Base-by-base conservation (phyloP, 1,140 invertebrate species). In the Drosophila kurseongensis region DNA sequence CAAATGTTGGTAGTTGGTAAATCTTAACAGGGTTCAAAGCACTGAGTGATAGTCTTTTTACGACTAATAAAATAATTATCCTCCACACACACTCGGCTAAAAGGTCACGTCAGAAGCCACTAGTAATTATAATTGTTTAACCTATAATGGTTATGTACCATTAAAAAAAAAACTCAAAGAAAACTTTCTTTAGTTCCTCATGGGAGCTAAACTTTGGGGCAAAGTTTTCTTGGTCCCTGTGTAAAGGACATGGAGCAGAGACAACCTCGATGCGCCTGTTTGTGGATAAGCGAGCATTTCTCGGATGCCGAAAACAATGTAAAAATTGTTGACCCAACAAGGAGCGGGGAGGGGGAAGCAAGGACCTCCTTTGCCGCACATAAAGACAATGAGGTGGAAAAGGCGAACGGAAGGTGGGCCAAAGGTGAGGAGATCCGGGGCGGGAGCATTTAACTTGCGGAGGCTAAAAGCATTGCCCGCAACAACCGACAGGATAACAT, bases 321-420 rank as follows among this genome's bases (percentile, higher is more conserved):
- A 88, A 65, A 89, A 84, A 89, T 61, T 84, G 76, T 88, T 88
- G 85, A 89, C 84, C 84, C 52, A 78, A 71, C 61, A 65, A 48
- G 63, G 58, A 54, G 57, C 51, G 23, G 50, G 54, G 48, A 23
- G 23, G 41, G 40, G 36, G 36, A 18, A 1, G 7, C 5, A 10
- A 14, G 48, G 12, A 29, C 27, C 48, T 35, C n/a, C 48, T 50
- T 50, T 40, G 54, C 35, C 52, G 59, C 51, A 59, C 52, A 52
- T 52, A 66, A 71, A 77, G 76, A 86, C 84, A 86, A 83, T 88
- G 83, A 69, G 65, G 61, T 73, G 52, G 61, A 66, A 71, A 58
- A 72, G 52, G 27, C 12, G 23, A 54, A 27, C 29, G 13, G 1
- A 51, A 44, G 47, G 38, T 36, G 51, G 57, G 10, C 10, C n/a